Evolutionary conservation across 1,140 invertebrate genomes (phyloP).

Genomic region (Steinernema khuongi): DNA sequence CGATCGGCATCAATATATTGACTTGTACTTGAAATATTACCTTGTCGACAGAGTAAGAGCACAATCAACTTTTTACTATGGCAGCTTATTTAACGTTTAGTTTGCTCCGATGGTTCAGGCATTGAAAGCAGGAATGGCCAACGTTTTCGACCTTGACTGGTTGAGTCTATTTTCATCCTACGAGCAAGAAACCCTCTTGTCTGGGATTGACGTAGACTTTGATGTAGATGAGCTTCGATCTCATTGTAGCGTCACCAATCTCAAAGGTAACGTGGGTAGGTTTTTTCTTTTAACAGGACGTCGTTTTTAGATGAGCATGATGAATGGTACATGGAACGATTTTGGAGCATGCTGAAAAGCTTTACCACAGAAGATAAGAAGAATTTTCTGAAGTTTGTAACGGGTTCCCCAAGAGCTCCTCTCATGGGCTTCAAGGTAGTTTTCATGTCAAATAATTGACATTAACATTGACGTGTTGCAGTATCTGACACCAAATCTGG

Average conservation of each 20-base stretch:
- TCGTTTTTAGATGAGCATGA: constrained; percentile 64
- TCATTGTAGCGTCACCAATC: constrained; percentile 68
- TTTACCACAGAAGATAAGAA: constrained; percentile 79
- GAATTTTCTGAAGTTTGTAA: constrained; percentile 88
- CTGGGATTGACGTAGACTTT: constrained; percentile 83
- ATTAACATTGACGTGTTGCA: constrained; percentile 58
- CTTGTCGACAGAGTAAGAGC: constrained; percentile 75
- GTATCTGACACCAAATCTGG: constrained; percentile 87
- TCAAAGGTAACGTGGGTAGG: constrained; percentile 64
- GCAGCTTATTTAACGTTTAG: constrained; percentile 20
- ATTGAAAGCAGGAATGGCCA: constrained; percentile 76
- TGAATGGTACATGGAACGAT: constrained; percentile 71
- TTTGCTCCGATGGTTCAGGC: constrained; percentile 66
- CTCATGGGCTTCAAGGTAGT: constrained; percentile 84
- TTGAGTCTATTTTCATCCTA: constrained; percentile 87
- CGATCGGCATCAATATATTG: constrained; percentile 92
- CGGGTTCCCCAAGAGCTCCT: constrained; percentile 90
- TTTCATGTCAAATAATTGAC: not conserved
- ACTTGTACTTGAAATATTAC: constrained; percentile 89
- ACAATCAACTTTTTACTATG: not conserved
- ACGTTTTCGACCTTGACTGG: constrained; percentile 83
- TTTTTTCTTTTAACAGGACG: not conserved
- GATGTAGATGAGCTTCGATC: constrained; percentile 79
- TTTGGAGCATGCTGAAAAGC: constrained; percentile 75
- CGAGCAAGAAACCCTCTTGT: constrained; percentile 87